Base-by-base conservation (phyloP, 2,113 vertebrate species). In the Pyrgilauda ruficollis region DNA sequence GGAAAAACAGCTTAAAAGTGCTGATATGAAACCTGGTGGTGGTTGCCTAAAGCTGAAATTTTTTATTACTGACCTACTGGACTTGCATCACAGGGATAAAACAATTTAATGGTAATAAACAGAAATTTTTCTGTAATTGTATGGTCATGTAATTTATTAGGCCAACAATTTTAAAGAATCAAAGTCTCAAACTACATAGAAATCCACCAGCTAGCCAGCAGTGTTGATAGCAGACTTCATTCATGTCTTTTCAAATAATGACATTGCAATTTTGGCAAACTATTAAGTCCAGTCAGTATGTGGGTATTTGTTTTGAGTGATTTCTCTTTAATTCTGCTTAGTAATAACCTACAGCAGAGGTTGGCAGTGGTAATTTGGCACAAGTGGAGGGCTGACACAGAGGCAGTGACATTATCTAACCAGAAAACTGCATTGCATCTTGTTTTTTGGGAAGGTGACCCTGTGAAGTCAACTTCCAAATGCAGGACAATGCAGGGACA, bases 351-450 rank as follows among this genome's bases (percentile, higher is more conserved):
- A 52, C 73, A 79, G 5, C 77, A 94, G 94, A 93, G 77, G 66
- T 52, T 94, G 89, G 39, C 70, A 46, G n/a, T 79, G 81, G 72
- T 68, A 80, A 14, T 95, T 91, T 96, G 94, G 93, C 91, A 87
- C 15, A 3, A 78, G 20, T 27, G 50, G 28, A 79, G 44, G 37
- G 62, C 59, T 95, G 89, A 93, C 78, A 95, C 37, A 49, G 52
- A 82, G 47, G 44, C 87, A 72, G 31, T 61, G 73, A 62, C 58
- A 70, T 90, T 93, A 92, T 62, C 94, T 92, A 84, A 93, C 73
- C 69, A 81, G 69, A 96, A 96, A 92, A 56, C 91, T 94, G 95
- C 93, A 91, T 53, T 95, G 91, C 91, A 96, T 82, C 87, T 89
- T 68, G 39, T 53, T 89, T 86, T 94, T 89, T 75, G 81, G 62